Base-by-base conservation (phyloP, 2,113 vertebrate species). In the Hyla sarda region DNA sequence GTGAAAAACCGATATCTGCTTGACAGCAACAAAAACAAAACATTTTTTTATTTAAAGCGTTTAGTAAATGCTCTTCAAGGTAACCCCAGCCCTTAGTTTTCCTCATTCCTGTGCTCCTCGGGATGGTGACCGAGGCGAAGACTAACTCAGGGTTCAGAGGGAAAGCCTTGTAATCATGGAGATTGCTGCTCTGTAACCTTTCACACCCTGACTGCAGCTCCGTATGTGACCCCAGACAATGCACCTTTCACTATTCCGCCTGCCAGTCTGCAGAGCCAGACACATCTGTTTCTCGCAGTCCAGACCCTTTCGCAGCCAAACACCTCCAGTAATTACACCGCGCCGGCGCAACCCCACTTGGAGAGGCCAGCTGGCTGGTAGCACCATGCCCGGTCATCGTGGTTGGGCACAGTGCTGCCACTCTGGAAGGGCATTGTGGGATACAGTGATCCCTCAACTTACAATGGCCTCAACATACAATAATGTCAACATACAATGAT, bases 191-290 rank as follows among this genome's bases (percentile, higher is more conserved):
- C 76, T 17, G 77, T 86, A 69, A 86, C 84, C 84, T 86, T 86
- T 86, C 62, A 86, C 84, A 86, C 84, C 77, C 84, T 56, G 34
- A 60, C 37, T 86, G n/a, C 45, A 48, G 77, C 84, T 81, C 84
- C 30, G 84, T 74, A 78, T 86, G 77, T 86, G 84, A 86, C 84
- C 84, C 50, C 77, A 86, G 77, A 86, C 84, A 86, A 86, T 72
- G 84, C 67, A 86, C 84, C 84, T 86, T 86, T 86, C 76, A 86
- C 84, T 34, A 45, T 54, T 86, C 30, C 25, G 65, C 84, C 77
- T 58, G 71, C 45, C 74, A 78, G 83, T 78, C 73, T 86, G 75
- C 75, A 56, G 48, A 67, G 13, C 48, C 65, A 72, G 84, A 80
- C 84, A 80, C 76, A 72, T 80, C 48, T 85, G 74, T 79, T 85